Percentiles rank a stretch among this genome's conserved stretches.
phyloP scores from a whole-genome alignment of 2,797 vertebrate species.

The Bufotes viridis region DNA sequence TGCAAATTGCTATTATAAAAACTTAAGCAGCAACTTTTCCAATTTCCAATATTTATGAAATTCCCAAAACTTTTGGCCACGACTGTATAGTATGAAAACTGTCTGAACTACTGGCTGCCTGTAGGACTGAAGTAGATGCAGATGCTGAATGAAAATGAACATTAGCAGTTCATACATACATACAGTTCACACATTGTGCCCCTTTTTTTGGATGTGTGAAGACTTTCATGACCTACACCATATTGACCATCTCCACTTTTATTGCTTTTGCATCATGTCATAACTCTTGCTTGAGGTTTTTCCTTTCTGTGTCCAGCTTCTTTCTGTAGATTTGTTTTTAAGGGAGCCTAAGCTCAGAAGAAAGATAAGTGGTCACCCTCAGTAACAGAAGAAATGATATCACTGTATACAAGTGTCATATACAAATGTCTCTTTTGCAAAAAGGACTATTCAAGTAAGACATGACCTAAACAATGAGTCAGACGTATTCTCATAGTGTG shows the following conservation, averaged over 20 bases:
- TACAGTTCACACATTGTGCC: neutral
- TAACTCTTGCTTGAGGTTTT: neutral
- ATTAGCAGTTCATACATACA: too few species aligned
- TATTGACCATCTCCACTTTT: neutral
- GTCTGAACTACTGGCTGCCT: neutral
- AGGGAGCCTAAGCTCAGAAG: neutral
- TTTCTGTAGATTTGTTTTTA: neutral
- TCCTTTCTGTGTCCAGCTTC: neutral
- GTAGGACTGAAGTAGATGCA: neutral
- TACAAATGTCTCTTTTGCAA: neutral
- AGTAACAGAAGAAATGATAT: neutral
- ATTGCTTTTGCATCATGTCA: neutral
- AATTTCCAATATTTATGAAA: too few species aligned
- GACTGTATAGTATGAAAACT: too few species aligned
- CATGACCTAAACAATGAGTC: neutral
- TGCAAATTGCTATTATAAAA: too few species aligned
- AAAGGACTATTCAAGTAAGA: neutral
- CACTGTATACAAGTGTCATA: neutral
- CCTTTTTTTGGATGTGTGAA: neutral
- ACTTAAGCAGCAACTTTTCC: too few species aligned
- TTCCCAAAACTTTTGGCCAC: too few species aligned
- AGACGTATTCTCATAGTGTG: neutral
- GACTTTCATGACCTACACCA: neutral
- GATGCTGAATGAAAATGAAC: neutral
- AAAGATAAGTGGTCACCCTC: neutral